These are phyloP conservation scores for Datnioides undecimradiatus DNA, from an alignment of 2,113 vertebrate species.

Conservation along the genomic window DNA sequence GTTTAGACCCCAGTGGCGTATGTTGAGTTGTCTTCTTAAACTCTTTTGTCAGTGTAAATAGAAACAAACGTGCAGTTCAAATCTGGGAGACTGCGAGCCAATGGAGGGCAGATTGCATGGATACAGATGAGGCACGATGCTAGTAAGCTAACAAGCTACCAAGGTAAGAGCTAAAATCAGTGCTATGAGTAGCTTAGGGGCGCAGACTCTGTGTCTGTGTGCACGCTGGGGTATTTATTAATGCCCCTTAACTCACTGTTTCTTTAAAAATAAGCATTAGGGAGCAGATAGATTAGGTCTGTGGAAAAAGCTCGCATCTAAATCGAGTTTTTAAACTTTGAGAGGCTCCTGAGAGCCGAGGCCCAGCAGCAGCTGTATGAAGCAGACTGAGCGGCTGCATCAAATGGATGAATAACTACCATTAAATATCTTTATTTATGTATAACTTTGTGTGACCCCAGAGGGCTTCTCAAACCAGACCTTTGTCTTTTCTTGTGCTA, in stretches of 20 bases:
- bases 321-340: conserved; percentile 40
- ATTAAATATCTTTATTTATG: neutral
- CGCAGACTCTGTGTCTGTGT: neutral
- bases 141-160: conserved; percentile 65
- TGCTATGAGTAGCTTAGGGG: neutral
- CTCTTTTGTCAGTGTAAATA: neutral
- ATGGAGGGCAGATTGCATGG: conserved; percentile 64
- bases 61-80: conserved; percentile 44
- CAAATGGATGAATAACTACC: neutral
- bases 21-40: neutral
- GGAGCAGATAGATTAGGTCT: neutral
- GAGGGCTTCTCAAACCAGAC: too few relatives aligned
- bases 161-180: conserved; percentile 60
- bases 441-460: too few relatives aligned
- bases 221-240: neutral
- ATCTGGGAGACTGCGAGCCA: conserved; percentile 56
- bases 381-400: conserved; percentile 6
- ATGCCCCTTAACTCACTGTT: accelerated
- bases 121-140: conserved; percentile 70
- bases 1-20: neutral
- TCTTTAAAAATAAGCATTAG: neutral
- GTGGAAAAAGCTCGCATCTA: neutral
- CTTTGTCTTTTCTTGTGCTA: neutral
- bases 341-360: conserved; percentile 31
- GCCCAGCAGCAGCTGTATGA: conserved; percentile 47